Conservation (phyloP, 2,888 invertebrate genomes). For the Fragum sueziense region DNA sequence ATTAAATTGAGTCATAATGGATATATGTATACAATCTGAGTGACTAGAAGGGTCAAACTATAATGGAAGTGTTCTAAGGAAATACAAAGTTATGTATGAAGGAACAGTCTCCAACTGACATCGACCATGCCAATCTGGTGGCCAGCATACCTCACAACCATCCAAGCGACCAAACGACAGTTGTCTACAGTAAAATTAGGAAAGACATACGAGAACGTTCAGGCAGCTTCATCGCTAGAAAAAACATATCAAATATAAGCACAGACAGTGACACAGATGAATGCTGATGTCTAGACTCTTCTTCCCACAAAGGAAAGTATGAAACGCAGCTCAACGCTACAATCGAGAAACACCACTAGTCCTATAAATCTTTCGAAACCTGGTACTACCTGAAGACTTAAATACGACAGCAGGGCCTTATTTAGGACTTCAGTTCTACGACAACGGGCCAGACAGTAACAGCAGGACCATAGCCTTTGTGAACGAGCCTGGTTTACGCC, state of each 20-base stretch:
- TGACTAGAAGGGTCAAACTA: neutral
- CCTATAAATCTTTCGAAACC: neutral
- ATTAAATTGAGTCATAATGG: neutral
- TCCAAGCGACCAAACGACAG: neutral
- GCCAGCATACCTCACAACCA: neutral
- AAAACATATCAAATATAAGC: neutral
- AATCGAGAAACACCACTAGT: neutral
- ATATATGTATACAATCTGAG: neutral
- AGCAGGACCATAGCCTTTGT: neutral
- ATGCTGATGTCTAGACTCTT: neutral
- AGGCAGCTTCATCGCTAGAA: neutral
- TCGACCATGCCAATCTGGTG: neutral
- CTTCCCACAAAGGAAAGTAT: slow-evolving; percentile 4
- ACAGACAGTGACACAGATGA: neutral
- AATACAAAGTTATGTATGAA: neutral
- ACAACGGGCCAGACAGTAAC: slow-evolving; percentile 1
- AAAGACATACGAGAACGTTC: neutral
- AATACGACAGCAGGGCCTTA: neutral
- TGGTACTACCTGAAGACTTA: neutral
- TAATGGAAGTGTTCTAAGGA: neutral
- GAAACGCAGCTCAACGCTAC: neutral
- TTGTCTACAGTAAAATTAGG: neutral
- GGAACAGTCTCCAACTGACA: neutral
- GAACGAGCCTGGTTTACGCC: neutral
- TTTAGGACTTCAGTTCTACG: neutral